Base-by-base conservation (phyloP, 2,888 invertebrate genomes). In the Trachelus iudaicus region DNA sequence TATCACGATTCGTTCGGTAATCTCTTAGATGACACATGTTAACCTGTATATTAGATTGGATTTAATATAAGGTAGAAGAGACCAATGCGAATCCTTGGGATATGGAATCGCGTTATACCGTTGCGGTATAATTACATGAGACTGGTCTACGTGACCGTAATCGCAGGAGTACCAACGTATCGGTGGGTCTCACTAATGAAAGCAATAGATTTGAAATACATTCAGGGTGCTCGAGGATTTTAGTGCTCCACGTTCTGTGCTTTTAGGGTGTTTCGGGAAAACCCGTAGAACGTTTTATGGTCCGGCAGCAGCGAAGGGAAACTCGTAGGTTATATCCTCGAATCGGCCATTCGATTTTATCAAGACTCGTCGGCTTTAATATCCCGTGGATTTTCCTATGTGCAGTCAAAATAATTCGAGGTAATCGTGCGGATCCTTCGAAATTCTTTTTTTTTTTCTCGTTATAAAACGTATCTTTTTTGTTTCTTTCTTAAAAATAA, bases 101-200 rank as follows among this genome's bases (percentile, higher is more conserved):
- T 15, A 40, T 40, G 40, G 15, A 40, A 15, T 15, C 15, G 40
- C 15, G 15, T 40, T 40, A 40, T 40, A 40, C 15, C 4, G 40
- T 40, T 40, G 15, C 15, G 15, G 40, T 40, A 40, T 40, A 40
- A 40, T 40, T 40, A 40, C 40, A 40, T 15, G 15, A 15, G 15
- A 40, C 40, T 40, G 40, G 40, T 40, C 15, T 40, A 40, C 40
- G 40, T 40, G 40, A 40, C 40, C 15, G 15, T 40, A 40, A 40
- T 40, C 40, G 40, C 40, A 40, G 40, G 40, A 40, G 40, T 40
- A 40, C 40, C 40, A 40, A 40, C 40, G 33, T 33, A 69, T 69
- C 30, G 69, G 40, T 34, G 40, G 79, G 75, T 75, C 79, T 75
- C 80, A 56, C 75, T 79, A 79, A 80, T 80, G 80, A 79, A 80